Evolutionary conservation across 2,113 vertebrate genomes (phyloP).

Genomic region (Nesogale talazaci): DNA sequence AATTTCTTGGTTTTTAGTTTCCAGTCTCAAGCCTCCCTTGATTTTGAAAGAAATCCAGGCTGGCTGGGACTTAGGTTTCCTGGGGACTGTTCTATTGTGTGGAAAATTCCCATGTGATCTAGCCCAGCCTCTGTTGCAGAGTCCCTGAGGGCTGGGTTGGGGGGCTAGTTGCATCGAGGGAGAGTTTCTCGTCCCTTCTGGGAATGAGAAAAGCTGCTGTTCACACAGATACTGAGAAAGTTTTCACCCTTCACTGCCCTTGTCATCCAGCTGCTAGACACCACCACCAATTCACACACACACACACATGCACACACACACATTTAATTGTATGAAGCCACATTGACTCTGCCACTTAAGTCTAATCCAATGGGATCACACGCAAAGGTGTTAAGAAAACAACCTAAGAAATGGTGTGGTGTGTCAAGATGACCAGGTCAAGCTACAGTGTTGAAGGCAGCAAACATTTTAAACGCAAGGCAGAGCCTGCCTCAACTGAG

Average conservation of each 20-base stretch:
- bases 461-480: not conserved
- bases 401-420: not conserved
- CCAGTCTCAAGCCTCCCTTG: not conserved
- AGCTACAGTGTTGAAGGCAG: not conserved
- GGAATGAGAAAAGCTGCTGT: not conserved
- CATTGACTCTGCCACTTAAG: not conserved
- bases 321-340: not conserved
- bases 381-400: not conserved
- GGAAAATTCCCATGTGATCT: not conserved
- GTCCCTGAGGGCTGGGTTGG: not conserved
- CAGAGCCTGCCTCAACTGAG: not conserved
- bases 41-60: constrained; percentile 1
- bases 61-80: not conserved
- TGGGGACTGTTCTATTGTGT: not conserved
- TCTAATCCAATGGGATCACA: constrained; percentile 17
- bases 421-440: constrained; percentile 44
- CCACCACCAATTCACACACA: not conserved
- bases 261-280: not conserved
- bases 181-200: not conserved
- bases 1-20: not conserved
- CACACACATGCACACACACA: not conserved
- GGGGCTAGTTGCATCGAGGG: no score
- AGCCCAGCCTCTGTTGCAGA: not conserved
- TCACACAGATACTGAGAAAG: not conserved
- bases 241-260: not conserved